These are phyloP conservation scores for Cryptomyrus ogoouensis DNA, from an alignment of 2,113 vertebrate species.

Conservation along the genomic window DNA sequence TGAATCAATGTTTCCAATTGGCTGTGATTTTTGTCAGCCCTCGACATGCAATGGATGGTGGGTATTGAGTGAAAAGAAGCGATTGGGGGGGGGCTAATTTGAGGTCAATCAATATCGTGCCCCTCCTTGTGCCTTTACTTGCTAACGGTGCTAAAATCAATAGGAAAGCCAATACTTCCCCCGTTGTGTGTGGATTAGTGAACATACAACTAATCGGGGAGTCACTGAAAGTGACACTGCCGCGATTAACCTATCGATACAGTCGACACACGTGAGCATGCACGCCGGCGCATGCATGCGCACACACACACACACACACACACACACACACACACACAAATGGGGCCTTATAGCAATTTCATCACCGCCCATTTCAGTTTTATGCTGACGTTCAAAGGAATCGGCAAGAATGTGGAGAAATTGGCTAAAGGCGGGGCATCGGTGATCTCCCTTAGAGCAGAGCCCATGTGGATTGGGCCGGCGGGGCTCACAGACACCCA, in stretches of 20 bases:
- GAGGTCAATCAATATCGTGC: slow-evolving; percentile 74
- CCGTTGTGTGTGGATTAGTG: slow-evolving; percentile 66
- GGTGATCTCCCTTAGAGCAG: background rate
- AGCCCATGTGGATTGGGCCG: background rate
- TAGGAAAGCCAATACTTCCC: slow-evolving; percentile 68
- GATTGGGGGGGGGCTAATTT: slow-evolving; percentile 61
- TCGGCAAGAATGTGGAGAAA: background rate
- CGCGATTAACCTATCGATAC: slow-evolving; percentile 71
- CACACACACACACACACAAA: slow-evolving; percentile 24
- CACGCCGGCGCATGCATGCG: slow-evolving; percentile 14
- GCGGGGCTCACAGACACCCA: background rate
- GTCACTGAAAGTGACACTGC: slow-evolving; percentile 64
- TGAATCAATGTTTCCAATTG: slow-evolving; percentile 37
- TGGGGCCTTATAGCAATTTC: background rate
- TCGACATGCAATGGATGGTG: slow-evolving; percentile 38
- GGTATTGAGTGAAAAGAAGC: slow-evolving; percentile 37
- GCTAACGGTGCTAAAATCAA: slow-evolving; percentile 67
- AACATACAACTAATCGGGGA: slow-evolving; percentile 71
- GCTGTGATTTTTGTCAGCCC: slow-evolving; percentile 37
- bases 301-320: slow-evolving; percentile 18
- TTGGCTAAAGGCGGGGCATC: background rate
- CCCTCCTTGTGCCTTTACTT: slow-evolving; percentile 65
- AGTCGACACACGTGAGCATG: slow-evolving; percentile 42
- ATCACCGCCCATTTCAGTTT: background rate
- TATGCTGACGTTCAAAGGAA: slow-evolving; percentile 15